phyloP scores from a whole-genome alignment of 2,113 vertebrate species.

The Microcebus ravelobensis region DNA sequence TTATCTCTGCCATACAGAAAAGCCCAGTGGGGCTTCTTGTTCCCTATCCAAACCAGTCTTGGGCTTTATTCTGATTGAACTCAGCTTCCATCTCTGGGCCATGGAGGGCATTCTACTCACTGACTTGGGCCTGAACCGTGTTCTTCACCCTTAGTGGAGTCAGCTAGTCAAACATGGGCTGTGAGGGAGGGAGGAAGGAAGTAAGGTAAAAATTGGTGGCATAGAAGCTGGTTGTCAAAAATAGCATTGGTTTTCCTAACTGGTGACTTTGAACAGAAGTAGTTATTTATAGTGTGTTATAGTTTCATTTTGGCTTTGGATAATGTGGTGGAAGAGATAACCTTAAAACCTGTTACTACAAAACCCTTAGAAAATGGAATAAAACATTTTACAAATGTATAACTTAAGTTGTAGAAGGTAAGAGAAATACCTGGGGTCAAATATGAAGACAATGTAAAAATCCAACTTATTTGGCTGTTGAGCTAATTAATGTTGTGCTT shows the following conservation, averaged over 20 bases:
- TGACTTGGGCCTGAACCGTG: background rate
- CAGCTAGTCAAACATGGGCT: background rate
- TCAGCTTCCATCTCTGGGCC: background rate
- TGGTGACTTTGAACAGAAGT: background rate
- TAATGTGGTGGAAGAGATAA: background rate
- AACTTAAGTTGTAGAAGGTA: background rate
- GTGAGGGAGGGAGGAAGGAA: background rate
- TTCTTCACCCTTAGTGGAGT: background rate
- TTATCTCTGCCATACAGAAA: background rate
- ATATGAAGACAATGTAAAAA: background rate
- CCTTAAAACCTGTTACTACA: background rate
- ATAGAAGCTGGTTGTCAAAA: background rate
- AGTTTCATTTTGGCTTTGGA: background rate
- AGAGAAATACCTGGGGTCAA: background rate
- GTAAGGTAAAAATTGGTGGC: background rate
- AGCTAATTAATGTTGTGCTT: background rate
- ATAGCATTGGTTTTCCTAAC: background rate
- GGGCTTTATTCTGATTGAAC: background rate
- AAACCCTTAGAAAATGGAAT: background rate
- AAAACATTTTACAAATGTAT: background rate
- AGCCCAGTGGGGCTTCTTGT: background rate
- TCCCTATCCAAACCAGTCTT: background rate
- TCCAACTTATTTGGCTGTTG: background rate
- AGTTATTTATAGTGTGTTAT: background rate
- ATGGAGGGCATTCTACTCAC: background rate